These are phyloP conservation scores for Hyperopisus bebe DNA, from an alignment of 2,113 vertebrate species.

Conservation along the genomic window DNA sequence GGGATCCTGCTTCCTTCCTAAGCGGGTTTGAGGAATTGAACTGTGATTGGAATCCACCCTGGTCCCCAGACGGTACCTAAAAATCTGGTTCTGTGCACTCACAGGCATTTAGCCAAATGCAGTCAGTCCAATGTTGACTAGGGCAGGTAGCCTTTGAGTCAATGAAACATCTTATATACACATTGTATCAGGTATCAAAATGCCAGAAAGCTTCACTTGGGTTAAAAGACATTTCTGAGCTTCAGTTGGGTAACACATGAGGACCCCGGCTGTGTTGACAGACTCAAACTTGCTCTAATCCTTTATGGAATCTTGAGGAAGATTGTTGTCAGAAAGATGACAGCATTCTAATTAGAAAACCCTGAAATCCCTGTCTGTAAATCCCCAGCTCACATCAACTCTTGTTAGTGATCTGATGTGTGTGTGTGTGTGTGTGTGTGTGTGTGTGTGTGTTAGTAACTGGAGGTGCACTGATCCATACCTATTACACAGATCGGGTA, in stretches of 20 bases:
- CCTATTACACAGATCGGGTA: no score
- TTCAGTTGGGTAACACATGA: neutral
- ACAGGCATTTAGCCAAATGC: neutral
- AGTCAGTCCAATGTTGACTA: neutral
- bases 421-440: neutral
- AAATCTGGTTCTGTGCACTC: neutral
- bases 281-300: neutral
- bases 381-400: neutral
- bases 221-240: neutral
- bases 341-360: neutral
- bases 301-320: neutral
- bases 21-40: neutral
- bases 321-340: neutral
- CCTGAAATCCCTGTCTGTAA: neutral
- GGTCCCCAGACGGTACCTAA: neutral
- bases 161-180: neutral
- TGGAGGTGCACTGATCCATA: no score
- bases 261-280: neutral
- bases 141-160: neutral
- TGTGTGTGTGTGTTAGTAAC: neutral
- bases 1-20: neutral
- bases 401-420: neutral
- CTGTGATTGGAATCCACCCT: neutral
- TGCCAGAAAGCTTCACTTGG: neutral
- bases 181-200: neutral